These are phyloP conservation scores for Panopea generosa DNA, from an alignment of 2,888 invertebrate genomes.

Conservation along the genomic window DNA sequence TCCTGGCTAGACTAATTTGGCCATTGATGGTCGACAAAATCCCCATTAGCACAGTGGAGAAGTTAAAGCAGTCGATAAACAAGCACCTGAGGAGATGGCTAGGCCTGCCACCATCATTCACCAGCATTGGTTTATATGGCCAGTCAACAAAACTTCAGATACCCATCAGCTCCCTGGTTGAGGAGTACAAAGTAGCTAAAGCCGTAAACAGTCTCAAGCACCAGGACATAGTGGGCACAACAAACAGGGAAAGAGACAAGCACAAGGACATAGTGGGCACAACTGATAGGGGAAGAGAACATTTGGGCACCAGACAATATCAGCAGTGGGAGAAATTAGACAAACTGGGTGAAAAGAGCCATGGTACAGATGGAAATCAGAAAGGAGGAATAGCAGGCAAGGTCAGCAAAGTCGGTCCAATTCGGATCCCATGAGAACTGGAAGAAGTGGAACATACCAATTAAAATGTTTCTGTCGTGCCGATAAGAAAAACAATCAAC, in stretches of 20 bases:
- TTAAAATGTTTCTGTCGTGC: no score
- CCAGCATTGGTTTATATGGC: no score
- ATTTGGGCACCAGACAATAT: background rate
- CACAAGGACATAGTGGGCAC: constrained; percentile 2
- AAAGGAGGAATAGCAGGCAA: background rate
- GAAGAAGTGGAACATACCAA: background rate
- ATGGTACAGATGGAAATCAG: background rate
- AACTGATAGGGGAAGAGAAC: background rate
- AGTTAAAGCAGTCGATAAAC: background rate
- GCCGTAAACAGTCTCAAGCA: no score
- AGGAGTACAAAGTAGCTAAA: no score
- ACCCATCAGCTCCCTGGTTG: no score
- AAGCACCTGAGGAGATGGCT: background rate
- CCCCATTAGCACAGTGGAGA: background rate
- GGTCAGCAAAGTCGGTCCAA: background rate
- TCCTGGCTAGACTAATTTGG: constrained; percentile 1
- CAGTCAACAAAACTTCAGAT: no score
- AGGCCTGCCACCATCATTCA: background rate
- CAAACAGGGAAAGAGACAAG: no score
- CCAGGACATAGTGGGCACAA: no score
- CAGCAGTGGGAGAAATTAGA: background rate
- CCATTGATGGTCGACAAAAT: background rate
- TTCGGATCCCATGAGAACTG: background rate
- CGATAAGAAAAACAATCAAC: no score
- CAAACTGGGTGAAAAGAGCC: no score